Base-by-base conservation (phyloP, 2,113 vertebrate species). In the Oplegnathus fasciatus region DNA sequence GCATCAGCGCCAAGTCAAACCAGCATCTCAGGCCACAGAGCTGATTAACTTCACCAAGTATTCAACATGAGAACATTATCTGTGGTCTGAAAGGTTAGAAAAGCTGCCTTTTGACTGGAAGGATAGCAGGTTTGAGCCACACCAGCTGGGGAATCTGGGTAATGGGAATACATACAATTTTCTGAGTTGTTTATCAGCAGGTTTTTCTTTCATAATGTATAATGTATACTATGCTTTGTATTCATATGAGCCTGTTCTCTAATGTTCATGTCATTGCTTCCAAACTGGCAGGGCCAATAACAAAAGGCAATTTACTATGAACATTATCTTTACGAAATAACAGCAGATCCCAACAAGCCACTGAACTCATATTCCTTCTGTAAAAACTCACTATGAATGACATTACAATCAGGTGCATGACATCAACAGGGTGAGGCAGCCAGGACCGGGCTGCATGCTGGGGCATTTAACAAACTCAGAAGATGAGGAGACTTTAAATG, bases 401-500 rank as follows among this genome's bases (percentile, higher is more conserved):
- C n/a, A 65, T 28, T 67, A 62, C 48, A 68, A 78, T 40, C 61
- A 78, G 73, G 61, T 61, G 26, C 34, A 40, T 72, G 48, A 71
- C 65, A 64, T 77, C 72, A 58, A 7, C 48, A n/a, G 10, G 22
- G 24, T 3, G 15, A 55, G 28, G 34, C 42, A 61, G 52, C 44
- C 34, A 28, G 40, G 42, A 22, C 32, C 1, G 2, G 11, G 15
- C 58, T 11, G 28, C 42, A 37, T 14, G 67, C 50, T 46, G 78
- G 55, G 48, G 18, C 20, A 5, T 24, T 54, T 24, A 9, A 20
- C 30, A 30, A 37, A 62, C 55, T 54, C n/a, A 55, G 40, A 60
- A 22, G 46, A 65, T 7, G 22, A 67, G 70, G 52, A 24, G 65
- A 79, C 44, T 83, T 61, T 67, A 75, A 76, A 72, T 30, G 65